Percentiles rank a stretch among this genome's conserved stretches.
Conservation (phyloP, 2,797 vertebrate genomes). For the Jordanella pulchra region DNA sequence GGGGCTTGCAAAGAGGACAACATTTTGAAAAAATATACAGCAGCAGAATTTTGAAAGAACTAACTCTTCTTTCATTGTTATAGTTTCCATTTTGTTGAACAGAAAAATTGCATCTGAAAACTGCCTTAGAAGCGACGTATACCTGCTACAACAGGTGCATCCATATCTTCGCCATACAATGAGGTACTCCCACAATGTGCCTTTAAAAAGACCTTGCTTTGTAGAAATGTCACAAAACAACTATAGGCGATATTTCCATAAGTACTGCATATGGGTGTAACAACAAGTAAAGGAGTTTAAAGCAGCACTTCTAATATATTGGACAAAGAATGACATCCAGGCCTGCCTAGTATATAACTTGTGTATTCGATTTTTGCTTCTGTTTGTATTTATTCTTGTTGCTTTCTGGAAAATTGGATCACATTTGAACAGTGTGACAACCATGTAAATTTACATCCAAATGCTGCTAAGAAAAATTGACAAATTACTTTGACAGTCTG, state of each 20-base stretch:
- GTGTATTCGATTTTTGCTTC: too few species aligned
- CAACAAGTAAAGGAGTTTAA: background rate
- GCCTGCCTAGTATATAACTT: too few species aligned
- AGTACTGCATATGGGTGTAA: background rate
- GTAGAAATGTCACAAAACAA: background rate
- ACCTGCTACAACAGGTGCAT: background rate
- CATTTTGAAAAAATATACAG: too few species aligned
- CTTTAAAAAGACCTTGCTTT: background rate
- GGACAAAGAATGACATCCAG: too few species aligned
- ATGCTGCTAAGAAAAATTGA: too few species aligned
- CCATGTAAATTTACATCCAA: too few species aligned
- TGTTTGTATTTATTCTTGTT: too few species aligned
- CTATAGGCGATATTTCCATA: background rate
- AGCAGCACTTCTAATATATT: background rate
- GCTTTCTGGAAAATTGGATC: too few species aligned
- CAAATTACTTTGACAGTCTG: too few species aligned
- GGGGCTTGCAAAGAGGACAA: constrained; percentile 18
- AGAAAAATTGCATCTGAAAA: constrained; percentile 27
- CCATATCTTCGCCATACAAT: constrained; percentile 23
- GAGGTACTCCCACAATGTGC: background rate
- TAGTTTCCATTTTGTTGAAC: constrained; percentile 39
- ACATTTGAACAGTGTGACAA: too few species aligned
- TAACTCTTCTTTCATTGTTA: constrained; percentile 38
- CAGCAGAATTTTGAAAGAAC: constrained; percentile 29
- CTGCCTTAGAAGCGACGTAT: constrained; percentile 5